Evolutionary conservation across 2,797 vertebrate genomes (phyloP), one percentile per base, ranked within the genome.

Genomic region (Alfaro cultratus): DNA sequence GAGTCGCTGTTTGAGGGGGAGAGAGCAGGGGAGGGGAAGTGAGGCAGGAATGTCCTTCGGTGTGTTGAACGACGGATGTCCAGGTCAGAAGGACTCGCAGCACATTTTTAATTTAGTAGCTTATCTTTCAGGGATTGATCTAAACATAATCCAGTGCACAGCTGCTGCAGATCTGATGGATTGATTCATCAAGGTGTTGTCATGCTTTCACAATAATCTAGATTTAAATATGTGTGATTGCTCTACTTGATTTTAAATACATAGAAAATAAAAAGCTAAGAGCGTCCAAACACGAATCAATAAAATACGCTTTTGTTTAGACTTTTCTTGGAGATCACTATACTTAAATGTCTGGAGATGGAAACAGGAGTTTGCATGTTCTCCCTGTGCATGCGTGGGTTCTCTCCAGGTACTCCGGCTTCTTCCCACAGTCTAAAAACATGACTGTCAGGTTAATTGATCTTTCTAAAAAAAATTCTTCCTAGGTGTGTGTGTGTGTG

Each of bases 1-100:
- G 84, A 92, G 93, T 87, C 16, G 15, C 12, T 0, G 75, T 55
- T 80, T 26, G 18, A 7, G 18, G 55, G 21, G 49, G 0, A 4
- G 3, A 13, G 16, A 8, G 26, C 46, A 18, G 2, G 7, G 45
- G 46, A 45, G 29, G 21, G n/a, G 45, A 16, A 43, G 9, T 12
- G 36, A 15, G 55, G 39, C 47, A 47, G 1, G 55, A 46, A 71
- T 10, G 51, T 77, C 75, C 46, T 79, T n/a, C 9, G 41, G 39
- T 75, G 5, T 43, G 41, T 10, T 47, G 26, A 74, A 34, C 45
- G 8, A n/a, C 21, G 21, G 26, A 74, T 45, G 78, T 39, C 9
- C 1, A 55, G 46, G 71, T 53, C 75, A 34, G 79, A 7, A 18
- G 46, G 77, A 84, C 81, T 79, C 79, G 39, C 0, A 1, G 62